phyloP scores from a whole-genome alignment of 2,888 invertebrate genomes.

The Gastrophysa polygoni region DNA sequence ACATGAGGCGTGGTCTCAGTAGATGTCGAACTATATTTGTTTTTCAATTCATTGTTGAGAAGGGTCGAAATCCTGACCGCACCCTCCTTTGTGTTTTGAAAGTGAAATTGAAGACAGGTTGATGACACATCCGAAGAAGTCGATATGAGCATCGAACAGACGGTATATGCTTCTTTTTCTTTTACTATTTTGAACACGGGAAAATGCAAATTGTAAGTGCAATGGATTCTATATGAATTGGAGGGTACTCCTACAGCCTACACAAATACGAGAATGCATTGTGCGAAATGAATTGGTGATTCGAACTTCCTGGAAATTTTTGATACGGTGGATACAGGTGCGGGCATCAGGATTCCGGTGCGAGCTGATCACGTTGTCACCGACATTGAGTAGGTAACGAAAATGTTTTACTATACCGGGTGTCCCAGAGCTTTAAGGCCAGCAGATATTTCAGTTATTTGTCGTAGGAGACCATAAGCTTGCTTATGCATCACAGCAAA shows the following conservation, averaged over 20 bases:
- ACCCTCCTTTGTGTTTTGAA: conserved; percentile 11
- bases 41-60: not conserved
- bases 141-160: too few relatives aligned
- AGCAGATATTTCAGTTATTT: too few relatives aligned
- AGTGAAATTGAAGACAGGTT: conserved; percentile 6
- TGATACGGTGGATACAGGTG: not conserved
- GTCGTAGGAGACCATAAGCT: too few relatives aligned
- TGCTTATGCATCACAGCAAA: too few relatives aligned
- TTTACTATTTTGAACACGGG: conserved; percentile 10
- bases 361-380: too few relatives aligned
- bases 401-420: too few relatives aligned
- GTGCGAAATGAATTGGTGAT: not conserved
- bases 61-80: conserved; percentile 12
- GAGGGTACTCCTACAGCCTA: not conserved
- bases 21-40: not conserved
- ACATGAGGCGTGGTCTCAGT: not conserved
- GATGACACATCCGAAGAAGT: not conserved
- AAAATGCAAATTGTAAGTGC: conserved; percentile 11
- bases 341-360: not conserved
- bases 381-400: too few relatives aligned
- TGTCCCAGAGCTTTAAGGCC: too few relatives aligned
- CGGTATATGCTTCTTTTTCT: not conserved
- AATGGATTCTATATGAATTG: conserved; percentile 13
- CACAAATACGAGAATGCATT: not conserved
- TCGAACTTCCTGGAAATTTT: not conserved